Base-by-base conservation (phyloP, 2,113 vertebrate species). In the Microtus oregoni region DNA sequence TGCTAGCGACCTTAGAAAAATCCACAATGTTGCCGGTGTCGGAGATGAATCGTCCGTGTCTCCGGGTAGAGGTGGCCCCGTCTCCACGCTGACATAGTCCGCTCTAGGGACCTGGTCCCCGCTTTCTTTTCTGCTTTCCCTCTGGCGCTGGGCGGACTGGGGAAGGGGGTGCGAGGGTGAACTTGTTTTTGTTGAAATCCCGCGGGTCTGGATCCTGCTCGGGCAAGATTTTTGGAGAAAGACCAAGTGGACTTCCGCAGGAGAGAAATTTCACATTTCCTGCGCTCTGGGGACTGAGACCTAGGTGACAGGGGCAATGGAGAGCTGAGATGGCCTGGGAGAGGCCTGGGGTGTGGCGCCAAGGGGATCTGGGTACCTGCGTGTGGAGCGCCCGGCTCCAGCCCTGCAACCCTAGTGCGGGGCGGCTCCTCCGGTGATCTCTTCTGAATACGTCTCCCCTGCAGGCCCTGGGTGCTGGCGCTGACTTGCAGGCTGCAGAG, bases 141-240 rank as follows among this genome's bases (percentile, higher is more conserved):
- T 15, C 35, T 22, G 38, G 67, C 67, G 26, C 3, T 3, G 12
- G 7, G 30, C 10, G 44, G 1, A 50, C 55, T 15, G 41, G 38
- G 44, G 19, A 30, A 0, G 0, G 30, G 87, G 19, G 89, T 50
- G 24, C 6, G 6, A 41, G 0, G 0, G 44, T 30, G 5, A 22
- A 63, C 26, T 41, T 0, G 35, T 61, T 17, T 28, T 67, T 86
- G 58, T 52, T 7, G 15, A 44, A 83, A 55, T 67, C 47, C 17
- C 2, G 35, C 3, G 22, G 15, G 19, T 79, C 50, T 55, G 47
- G 78, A 26, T 0, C 22, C 5, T 0, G 78, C 5, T 58, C 52
- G 2, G 32, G 52, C 22, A 41, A 7, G 5, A 22, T 61, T 61
- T 38, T 9, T 38, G 22, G 55, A 63, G 55, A 68, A 41, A 11